These are phyloP conservation scores for Abrostola triplasia DNA, from an alignment of 2,888 invertebrate genomes.

Conservation along the genomic window DNA sequence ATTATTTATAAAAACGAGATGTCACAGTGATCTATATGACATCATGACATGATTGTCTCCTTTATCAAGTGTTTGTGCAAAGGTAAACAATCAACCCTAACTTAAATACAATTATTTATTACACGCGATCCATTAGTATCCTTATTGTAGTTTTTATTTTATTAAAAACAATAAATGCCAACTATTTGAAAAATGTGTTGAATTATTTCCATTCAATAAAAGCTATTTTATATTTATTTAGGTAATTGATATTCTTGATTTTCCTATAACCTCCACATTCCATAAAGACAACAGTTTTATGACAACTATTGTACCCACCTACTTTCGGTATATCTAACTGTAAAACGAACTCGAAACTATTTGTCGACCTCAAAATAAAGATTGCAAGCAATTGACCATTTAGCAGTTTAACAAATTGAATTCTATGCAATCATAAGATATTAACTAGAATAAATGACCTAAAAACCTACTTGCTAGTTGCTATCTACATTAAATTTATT, in stretches of 20 bases:
- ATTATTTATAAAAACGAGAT: conserved; percentile 30
- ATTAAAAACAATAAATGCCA: neutral
- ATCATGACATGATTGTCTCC: conserved; percentile 24
- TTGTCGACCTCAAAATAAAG: conserved; percentile 4
- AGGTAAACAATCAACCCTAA: conserved; percentile 16
- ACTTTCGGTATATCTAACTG: neutral
- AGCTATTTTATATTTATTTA: too few species aligned
- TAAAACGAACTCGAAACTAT: neutral
- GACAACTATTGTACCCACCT: too few species aligned
- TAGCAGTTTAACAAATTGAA: neutral
- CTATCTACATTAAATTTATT: conserved; percentile 56
- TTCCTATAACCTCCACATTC: too few species aligned
- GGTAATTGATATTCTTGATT: too few species aligned
- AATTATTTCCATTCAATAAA: too few species aligned
- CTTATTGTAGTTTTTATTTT: neutral
- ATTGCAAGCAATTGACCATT: conserved; percentile 4
- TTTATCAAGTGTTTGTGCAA: conserved; percentile 19
- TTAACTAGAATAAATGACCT: conserved; percentile 55
- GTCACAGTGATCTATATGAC: conserved; percentile 30
- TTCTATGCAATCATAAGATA: conserved; percentile 18
- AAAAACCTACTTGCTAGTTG: conserved; percentile 58
- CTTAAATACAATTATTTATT: neutral
- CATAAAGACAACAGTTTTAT: too few species aligned
- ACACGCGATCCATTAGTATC: neutral
- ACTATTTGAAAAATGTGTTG: too few species aligned